These are phyloP conservation scores for Nasonovia ribisnigri DNA, from an alignment of 2,888 invertebrate species.

Conservation along the genomic window DNA sequence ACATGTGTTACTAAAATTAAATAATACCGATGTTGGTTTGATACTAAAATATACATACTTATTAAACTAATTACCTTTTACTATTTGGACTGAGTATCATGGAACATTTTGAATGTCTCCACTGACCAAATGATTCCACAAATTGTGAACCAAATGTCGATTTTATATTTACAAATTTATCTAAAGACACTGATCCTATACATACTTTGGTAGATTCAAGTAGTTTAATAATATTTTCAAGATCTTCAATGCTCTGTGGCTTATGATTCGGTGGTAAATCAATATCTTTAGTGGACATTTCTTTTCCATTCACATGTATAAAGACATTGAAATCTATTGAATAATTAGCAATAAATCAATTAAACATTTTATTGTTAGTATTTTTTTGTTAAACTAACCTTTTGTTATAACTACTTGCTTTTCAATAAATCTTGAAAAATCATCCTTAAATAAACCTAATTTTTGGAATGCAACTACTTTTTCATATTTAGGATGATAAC, in stretches of 20 bases:
- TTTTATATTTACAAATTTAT: slow-evolving; percentile 14
- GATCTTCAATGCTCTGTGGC: slow-evolving; percentile 24
- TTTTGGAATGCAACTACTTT: background rate
- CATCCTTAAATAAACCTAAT: background rate
- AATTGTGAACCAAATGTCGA: slow-evolving; percentile 16
- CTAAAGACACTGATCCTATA: background rate
- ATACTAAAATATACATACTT: background rate
- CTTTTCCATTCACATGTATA: background rate
- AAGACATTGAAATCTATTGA: slow-evolving; percentile 13
- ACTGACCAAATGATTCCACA: slow-evolving; percentile 29
- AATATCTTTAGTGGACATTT: slow-evolving; percentile 5
- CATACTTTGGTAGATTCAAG: background rate
- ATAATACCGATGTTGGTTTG: background rate
- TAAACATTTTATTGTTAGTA: background rate
- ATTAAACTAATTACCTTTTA: slow-evolving; percentile 10
- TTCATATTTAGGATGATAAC: background rate
- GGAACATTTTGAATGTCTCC: slow-evolving; percentile 7
- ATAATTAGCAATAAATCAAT: background rate
- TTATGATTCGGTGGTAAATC: background rate
- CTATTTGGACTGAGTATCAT: background rate
- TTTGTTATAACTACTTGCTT: background rate
- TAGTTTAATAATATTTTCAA: slow-evolving; percentile 10
- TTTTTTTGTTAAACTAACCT: no score
- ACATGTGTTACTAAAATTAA: slow-evolving; percentile 20
- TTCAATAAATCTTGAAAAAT: slow-evolving; percentile 10